phyloP scores from a whole-genome alignment of 2,113 vertebrate genomes.

The Ranitomeya variabilis region DNA sequence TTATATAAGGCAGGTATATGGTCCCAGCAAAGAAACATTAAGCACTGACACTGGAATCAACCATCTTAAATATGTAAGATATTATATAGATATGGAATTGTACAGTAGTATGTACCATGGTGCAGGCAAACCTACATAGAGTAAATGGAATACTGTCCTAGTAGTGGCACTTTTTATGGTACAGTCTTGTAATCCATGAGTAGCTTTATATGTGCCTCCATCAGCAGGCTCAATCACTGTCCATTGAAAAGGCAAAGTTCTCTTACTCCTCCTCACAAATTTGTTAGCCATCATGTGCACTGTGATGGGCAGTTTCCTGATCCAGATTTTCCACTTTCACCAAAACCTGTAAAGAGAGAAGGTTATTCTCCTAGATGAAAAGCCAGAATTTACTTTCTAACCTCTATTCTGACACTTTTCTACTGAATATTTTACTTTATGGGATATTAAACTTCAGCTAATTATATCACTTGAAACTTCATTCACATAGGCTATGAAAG shows the following conservation, averaged over 20 bases:
- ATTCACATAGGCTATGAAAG: too few relatives aligned
- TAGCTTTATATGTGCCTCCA: conserved; percentile 61
- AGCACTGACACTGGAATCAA: conserved; percentile 70
- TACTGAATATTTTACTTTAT: too few relatives aligned
- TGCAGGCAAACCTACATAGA: conserved; percentile 80
- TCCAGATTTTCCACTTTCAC: conserved; percentile 87
- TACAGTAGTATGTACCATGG: conserved; percentile 71
- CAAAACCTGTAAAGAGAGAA: conserved; percentile 79
- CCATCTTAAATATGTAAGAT: conserved; percentile 64
- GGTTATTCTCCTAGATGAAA: background rate
- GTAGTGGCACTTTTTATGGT: conserved; percentile 82
- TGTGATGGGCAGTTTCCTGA: conserved; percentile 85
- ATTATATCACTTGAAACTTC: too few relatives aligned
- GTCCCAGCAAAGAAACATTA: conserved; percentile 77
- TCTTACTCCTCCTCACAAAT: conserved; percentile 22
- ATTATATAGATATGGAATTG: conserved; percentile 58
- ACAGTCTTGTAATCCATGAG: conserved; percentile 63
- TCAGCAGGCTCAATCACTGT: conserved; percentile 18
- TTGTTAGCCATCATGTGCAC: conserved; percentile 85
- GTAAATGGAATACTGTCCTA: conserved; percentile 73
- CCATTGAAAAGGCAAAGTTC: conserved; percentile 15
- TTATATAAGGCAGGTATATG: conserved; percentile 84
- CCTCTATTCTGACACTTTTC: too few relatives aligned
- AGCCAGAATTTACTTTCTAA: background rate
- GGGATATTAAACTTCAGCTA: too few relatives aligned